Base-by-base conservation (phyloP, 2,888 invertebrate species). In the Drosophila nigritarsus region DNA sequence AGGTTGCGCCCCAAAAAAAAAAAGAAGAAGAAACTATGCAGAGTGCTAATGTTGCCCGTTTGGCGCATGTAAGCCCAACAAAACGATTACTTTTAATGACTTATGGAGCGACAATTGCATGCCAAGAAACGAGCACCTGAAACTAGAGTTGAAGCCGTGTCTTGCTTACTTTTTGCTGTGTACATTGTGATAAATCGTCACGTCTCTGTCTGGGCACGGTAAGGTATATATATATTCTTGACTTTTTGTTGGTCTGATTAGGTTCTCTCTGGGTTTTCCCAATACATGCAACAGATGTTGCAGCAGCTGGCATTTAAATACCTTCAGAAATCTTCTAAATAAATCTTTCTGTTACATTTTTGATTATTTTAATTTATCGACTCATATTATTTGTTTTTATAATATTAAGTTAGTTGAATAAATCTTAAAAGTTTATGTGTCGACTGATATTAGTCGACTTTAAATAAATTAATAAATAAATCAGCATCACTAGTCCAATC, bases 41-140 rank as follows among this genome's bases (percentile, higher is more conserved):
- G 71, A 79, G 88, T 85, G 86, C 86, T 88, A 88, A 87, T 86
- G 82, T 66, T 85, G 77, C 48, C 88, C 74, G 83, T 85, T 87
- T 87, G 87, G 78, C 74, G 78, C 85, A 87, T 85, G 88, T 85
- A 73, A 69, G 82, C 71, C 80, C 86, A 85, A 88, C 86, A 86
- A 86, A 86, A 86, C 86, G 88, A 86, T 86, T 86, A 86, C 86
- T 75, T 86, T 88, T 88, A 88, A 86, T 82, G 88, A 74, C 88
- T 85, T 87, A 80, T 65, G 74, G 79, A 71, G 86, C 86, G 86
- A 80, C 85, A 84, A 78, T 83, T 83, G 85, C 85, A 85, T 77
- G 85, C 80, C 72, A 83, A 49, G 68, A 55, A 61, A 67, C 5
- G 7, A 29, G 49, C 7, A 9, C 15, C 42, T 29, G 2, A 29